Base-by-base conservation (phyloP, 1,140 invertebrate species). In the Drosophila mayri region DNA sequence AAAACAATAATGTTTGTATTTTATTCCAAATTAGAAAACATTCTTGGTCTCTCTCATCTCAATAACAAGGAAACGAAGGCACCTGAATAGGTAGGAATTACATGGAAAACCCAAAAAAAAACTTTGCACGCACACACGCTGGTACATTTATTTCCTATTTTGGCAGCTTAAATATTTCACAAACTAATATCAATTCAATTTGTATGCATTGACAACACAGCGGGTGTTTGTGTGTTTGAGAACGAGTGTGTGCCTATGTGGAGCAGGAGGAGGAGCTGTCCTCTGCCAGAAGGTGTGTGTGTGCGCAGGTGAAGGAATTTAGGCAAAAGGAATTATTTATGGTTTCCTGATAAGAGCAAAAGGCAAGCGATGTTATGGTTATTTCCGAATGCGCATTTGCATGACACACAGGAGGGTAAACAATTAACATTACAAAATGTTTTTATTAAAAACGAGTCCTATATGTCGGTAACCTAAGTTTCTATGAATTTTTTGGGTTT, bases 181-280 rank as follows among this genome's bases (percentile, higher is more conserved):
- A 84, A 83, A 83, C 80, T 84, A 83, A 83, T 83, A 83, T 83
- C 81, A 83, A 84, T 83, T 83, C 81, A 83, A 83, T 83, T 83
- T 83, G 81, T 84, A 84, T 83, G 76, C 81, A 83, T 83, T 79
- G 80, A 50, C 67, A 68, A 67, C 57, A 64, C 20, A 30, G 16
- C n/a, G 16, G 47, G 59, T 59, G 25, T 25, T 25, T 25, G 46
- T 38, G 59, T 46, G 49, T 47, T 43, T 37, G 28, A 18, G 28
- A 18, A 25, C 25, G 25, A 18, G 49, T 54, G 20, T 58, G 46
- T 37, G 28, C 28, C n/a, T 54, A 38, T 63, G 41, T n/a, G 41
- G 57, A 52, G 30, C 12, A 10, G 7, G 50, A 37, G 30, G 12
- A 6, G 7, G 50, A 37, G 50, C 43, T 46, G 44, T 43, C 65